phyloP scores from a whole-genome alignment of 2,797 vertebrate species.

The Periophthalmus magnuspinnatus region DNA sequence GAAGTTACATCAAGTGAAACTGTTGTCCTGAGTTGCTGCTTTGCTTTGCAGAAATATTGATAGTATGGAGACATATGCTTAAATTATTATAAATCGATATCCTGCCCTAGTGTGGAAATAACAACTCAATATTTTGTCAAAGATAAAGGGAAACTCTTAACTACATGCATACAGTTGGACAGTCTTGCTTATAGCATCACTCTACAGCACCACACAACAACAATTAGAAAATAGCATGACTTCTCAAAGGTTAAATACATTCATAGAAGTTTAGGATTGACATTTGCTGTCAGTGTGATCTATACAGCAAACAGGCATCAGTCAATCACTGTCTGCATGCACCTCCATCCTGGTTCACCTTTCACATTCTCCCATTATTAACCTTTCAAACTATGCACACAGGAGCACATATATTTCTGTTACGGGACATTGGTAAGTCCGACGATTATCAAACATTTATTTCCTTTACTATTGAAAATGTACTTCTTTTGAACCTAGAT shows the following conservation, averaged over 20 bases:
- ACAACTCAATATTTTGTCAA: no score
- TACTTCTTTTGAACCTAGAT: constrained; percentile 23
- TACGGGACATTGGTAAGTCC: constrained; percentile 8
- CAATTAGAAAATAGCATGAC: constrained; percentile 6
- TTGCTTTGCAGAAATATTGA: no score
- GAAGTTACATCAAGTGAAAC: no score
- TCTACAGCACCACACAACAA: background rate
- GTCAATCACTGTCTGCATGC: constrained; percentile 53
- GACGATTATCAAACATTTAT: constrained; percentile 25
- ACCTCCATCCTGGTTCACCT: constrained; percentile 44
- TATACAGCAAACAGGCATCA: constrained; percentile 49
- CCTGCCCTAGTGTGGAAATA: no score
- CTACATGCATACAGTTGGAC: background rate
- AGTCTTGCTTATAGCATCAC: background rate
- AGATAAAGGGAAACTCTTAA: no score
- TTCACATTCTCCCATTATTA: constrained; percentile 53
- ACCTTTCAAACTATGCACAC: constrained; percentile 25
- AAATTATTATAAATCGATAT: no score
- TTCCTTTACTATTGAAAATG: no score
- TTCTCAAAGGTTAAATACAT: constrained; percentile 43
- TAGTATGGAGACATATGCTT: no score
- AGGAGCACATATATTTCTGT: background rate
- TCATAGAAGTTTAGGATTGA: constrained; percentile 40
- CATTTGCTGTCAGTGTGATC: constrained; percentile 46
- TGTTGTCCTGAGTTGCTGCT: background rate